These are phyloP conservation scores for Tenodera sinensis DNA, from an alignment of 2,888 invertebrate genomes.

Conservation along the genomic window DNA sequence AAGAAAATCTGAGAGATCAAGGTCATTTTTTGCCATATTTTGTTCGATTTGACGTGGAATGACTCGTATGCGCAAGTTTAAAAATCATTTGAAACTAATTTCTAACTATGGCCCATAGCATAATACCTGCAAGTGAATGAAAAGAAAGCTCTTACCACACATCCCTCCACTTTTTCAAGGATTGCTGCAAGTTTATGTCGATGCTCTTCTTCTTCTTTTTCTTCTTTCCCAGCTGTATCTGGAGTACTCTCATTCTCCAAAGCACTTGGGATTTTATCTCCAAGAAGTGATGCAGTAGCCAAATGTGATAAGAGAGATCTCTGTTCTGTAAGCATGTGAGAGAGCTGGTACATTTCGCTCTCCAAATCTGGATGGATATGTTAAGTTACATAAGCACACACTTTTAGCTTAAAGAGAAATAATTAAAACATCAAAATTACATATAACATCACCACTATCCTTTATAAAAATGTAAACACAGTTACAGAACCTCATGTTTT, in stretches of 20 bases:
- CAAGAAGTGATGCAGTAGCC: slow-evolving; percentile 64
- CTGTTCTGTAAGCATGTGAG: slow-evolving; percentile 90
- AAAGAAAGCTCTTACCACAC: slow-evolving; percentile 53
- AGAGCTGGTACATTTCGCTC: slow-evolving; percentile 97
- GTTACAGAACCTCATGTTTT: too few species aligned
- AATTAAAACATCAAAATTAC: too few species aligned
- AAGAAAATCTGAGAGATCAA: too few species aligned
- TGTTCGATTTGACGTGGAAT: too few species aligned
- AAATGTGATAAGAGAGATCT: slow-evolving; percentile 75
- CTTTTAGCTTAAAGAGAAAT: too few species aligned
- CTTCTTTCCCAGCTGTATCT: slow-evolving; percentile 37
- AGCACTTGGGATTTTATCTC: slow-evolving; percentile 36
- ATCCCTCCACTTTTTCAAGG: slow-evolving; percentile 83
- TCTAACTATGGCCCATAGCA: too few species aligned
- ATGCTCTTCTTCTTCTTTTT: slow-evolving; percentile 51
- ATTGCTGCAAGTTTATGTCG: slow-evolving; percentile 65
- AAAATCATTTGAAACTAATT: too few species aligned
- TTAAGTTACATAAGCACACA: background rate
- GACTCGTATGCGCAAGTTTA: too few species aligned
- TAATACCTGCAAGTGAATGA: background rate
- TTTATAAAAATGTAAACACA: too few species aligned
- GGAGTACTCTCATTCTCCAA: slow-evolving; percentile 12
- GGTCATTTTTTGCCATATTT: too few species aligned
- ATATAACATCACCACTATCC: too few species aligned
- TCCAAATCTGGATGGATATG: slow-evolving; percentile 66